phyloP scores from a whole-genome alignment of 2,113 vertebrate genomes.

The Rallus limicola region DNA sequence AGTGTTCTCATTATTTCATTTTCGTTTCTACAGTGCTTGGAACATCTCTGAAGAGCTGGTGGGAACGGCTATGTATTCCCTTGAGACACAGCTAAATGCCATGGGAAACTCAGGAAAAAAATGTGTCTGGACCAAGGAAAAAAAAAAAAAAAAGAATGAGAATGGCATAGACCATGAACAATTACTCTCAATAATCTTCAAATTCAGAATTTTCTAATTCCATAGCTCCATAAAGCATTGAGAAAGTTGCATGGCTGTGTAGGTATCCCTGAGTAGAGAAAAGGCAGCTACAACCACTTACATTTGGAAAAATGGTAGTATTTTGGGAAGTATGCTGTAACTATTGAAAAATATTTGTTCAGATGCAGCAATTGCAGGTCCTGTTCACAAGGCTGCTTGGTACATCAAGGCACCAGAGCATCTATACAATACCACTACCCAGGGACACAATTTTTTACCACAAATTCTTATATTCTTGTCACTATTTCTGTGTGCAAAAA shows the following conservation, averaged over 20 bases:
- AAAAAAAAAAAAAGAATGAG: background rate
- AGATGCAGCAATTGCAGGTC: background rate
- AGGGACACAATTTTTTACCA: background rate
- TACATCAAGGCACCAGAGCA: background rate
- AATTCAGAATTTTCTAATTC: background rate
- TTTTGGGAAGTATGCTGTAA: background rate
- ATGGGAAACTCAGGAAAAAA: background rate
- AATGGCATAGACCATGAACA: background rate
- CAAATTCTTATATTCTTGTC: background rate
- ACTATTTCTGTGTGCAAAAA: background rate
- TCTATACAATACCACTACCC: background rate
- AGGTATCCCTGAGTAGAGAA: background rate
- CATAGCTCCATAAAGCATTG: background rate
- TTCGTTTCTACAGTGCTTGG: background rate
- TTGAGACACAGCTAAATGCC: background rate
- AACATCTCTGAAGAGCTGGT: background rate
- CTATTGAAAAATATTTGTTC: background rate
- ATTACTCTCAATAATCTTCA: background rate
- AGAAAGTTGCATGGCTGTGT: background rate
- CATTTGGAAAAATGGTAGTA: background rate
- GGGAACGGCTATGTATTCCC: background rate
- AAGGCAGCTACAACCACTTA: background rate
- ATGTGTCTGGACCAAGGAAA: background rate
- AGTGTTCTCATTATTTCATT: background rate
- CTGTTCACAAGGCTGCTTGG: rapidly evolving